Conservation (phyloP, 1,140 invertebrate species). For the Saccostrea glomerata region DNA sequence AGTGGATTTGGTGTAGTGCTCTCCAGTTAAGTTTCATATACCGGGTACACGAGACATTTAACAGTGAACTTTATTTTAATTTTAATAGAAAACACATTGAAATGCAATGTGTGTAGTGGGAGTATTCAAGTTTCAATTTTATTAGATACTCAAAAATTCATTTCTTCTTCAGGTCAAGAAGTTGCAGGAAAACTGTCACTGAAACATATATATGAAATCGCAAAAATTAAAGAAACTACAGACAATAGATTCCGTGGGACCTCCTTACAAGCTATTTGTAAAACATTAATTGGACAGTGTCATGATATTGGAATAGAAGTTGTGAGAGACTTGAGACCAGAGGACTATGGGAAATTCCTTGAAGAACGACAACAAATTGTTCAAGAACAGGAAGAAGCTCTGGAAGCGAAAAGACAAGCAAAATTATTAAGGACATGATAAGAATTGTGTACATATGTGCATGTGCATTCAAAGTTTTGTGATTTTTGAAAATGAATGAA, state of each 20-base stretch:
- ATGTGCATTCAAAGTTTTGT: background rate
- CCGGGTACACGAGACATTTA: no score
- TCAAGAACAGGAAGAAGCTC: conserved; percentile 86
- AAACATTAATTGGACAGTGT: conserved; percentile 88
- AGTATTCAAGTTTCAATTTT: no score
- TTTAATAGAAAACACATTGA: background rate
- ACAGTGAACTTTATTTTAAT: no score
- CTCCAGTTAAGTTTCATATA: no score
- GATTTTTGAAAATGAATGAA: background rate
- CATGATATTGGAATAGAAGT: conserved; percentile 91
- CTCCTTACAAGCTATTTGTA: conserved; percentile 88
- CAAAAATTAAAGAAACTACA: conserved; percentile 94
- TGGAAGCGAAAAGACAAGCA: conserved; percentile 93
- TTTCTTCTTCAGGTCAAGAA: conserved; percentile 84
- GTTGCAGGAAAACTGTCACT: conserved; percentile 93
- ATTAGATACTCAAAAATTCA: conserved; percentile 12
- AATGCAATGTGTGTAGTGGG: background rate
- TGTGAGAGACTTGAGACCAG: conserved; percentile 87
- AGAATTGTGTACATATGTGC: background rate
- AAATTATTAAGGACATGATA: conserved; percentile 89
- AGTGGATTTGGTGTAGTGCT: no score
- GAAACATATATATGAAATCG: conserved; percentile 99
- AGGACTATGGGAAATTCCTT: conserved; percentile 92
- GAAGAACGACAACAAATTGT: conserved; percentile 87
- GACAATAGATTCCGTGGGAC: conserved; percentile 84